Conservation (phyloP, 2,888 invertebrate genomes). For the Seira sanloemensis region DNA sequence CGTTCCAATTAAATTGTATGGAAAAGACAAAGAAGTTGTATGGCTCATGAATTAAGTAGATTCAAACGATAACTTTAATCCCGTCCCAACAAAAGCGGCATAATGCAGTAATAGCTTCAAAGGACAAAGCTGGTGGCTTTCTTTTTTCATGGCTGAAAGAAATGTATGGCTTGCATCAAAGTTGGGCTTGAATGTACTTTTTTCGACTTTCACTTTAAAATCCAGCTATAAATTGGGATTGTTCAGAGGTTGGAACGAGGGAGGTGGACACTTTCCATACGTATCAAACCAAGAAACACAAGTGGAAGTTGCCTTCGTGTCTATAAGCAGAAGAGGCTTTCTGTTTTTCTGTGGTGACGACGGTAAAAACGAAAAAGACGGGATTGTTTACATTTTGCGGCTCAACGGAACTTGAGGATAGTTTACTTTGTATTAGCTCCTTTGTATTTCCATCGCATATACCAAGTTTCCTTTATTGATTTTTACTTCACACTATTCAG, state of each 20-base stretch:
- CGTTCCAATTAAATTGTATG: too few relatives aligned
- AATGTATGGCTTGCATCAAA: background rate
- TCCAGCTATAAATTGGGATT: slow-evolving; percentile 16
- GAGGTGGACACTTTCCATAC: slow-evolving; percentile 48
- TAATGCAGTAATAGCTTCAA: background rate
- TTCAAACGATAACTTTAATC: too few relatives aligned
- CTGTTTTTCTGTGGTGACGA: background rate
- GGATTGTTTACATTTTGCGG: too few relatives aligned
- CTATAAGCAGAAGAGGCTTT: slow-evolving; percentile 37
- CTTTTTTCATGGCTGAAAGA: background rate
- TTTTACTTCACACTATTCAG: background rate
- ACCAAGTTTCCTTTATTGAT: background rate
- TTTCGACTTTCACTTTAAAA: background rate
- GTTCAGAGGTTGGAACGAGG: background rate
- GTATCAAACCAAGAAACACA: slow-evolving; percentile 23
- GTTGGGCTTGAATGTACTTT: background rate
- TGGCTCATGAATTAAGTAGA: too few relatives aligned
- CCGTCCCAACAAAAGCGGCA: too few relatives aligned
- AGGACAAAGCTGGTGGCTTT: background rate
- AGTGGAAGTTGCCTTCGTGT: slow-evolving; percentile 27
- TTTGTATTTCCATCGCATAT: too few relatives aligned
- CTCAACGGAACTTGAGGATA: too few relatives aligned
- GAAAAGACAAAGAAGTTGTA: too few relatives aligned
- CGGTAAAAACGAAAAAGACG: too few relatives aligned
- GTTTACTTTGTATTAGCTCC: too few relatives aligned